Percentiles rank a stretch among this genome's conserved stretches.
These are phyloP conservation scores for Pyrocephalus nanus DNA, from an alignment of 2,797 vertebrate species.

Conservation along the genomic window DNA sequence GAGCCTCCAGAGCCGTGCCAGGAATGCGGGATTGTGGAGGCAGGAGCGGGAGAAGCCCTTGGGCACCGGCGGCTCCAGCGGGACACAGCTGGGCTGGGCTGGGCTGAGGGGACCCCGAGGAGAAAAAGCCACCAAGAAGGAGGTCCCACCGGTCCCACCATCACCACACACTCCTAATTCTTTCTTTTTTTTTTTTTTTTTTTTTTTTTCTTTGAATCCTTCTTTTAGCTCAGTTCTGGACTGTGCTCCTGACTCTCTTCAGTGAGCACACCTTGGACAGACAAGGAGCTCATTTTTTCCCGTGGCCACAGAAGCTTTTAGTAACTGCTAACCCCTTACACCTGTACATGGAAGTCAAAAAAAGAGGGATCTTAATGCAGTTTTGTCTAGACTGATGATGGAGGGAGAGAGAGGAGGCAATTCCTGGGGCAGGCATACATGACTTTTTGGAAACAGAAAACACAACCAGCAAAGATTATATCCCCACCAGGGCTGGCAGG, in stretches of 20 bases:
- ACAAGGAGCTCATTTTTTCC: neutral
- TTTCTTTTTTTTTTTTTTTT: too few relatives aligned
- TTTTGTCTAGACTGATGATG: slow-evolving; percentile 20
- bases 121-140: neutral
- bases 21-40: neutral
- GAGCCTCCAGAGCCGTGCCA: neutral
- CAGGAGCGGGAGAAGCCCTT: neutral
- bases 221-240: neutral
- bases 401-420: neutral
- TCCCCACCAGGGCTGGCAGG: neutral
- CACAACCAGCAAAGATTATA: neutral
- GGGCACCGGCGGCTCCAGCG: rapidly evolving
- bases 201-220: neutral
- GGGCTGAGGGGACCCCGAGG: neutral
- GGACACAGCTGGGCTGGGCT: neutral
- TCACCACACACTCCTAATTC: neutral
- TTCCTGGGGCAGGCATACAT: neutral
- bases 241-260: neutral
- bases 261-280: neutral
- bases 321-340: slow-evolving; percentile 1
- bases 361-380: neutral
- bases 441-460: neutral
- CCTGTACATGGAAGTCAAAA: neutral
- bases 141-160: too few relatives aligned
- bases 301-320: neutral